Percentiles rank a stretch among this genome's conserved stretches.
Conservation (phyloP, 2,113 vertebrate species). For the Rostratula benghalensis region DNA sequence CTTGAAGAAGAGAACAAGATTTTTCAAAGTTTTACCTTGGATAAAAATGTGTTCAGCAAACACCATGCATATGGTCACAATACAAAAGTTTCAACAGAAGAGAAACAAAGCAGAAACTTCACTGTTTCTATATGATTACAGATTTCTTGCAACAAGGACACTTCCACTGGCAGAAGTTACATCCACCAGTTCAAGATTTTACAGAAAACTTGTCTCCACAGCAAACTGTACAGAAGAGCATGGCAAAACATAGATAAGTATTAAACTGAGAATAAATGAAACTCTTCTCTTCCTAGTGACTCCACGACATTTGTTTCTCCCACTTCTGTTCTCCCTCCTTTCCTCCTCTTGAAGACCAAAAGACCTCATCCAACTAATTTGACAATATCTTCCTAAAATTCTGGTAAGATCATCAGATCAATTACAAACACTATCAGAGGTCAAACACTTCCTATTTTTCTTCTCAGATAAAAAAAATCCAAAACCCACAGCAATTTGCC, state of each 20-base stretch:
- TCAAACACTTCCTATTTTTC: background rate
- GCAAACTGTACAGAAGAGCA: background rate
- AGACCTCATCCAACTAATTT: background rate
- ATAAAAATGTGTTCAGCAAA: background rate
- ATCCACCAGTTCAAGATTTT: background rate
- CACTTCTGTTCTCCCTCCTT: background rate
- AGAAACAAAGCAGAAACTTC: background rate
- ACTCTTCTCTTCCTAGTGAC: background rate
- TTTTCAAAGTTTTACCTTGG: background rate
- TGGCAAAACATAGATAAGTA: background rate
- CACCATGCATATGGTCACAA: background rate
- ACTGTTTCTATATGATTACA: background rate
- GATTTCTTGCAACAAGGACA: background rate
- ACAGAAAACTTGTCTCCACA: background rate
- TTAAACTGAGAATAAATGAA: background rate
- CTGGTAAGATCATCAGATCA: background rate
- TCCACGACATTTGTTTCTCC: background rate
- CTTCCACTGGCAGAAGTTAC: background rate
- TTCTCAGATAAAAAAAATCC: background rate
- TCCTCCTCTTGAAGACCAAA: background rate
- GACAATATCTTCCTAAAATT: background rate
- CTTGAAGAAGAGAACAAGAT: constrained; percentile 66
- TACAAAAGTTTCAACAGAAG: background rate
- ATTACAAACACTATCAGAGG: background rate
- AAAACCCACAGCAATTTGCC: background rate